Evolutionary conservation across 35 echinoderm and acorn worm genomes (phyloP).

Genomic region (Lytechinus pictus): DNA sequence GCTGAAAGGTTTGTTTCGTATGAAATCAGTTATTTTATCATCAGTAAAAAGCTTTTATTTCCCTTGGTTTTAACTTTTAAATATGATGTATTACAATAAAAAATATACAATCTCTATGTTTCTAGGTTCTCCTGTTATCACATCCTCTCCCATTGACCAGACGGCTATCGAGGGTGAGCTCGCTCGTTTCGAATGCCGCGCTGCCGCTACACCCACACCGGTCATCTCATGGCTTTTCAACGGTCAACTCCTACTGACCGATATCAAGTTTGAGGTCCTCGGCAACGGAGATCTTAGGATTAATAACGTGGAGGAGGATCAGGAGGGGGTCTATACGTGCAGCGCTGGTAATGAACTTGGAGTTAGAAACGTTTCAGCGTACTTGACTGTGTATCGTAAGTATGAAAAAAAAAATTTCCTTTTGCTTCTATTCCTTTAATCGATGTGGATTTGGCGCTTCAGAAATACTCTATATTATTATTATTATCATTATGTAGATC

Average conservation of each 20-base stretch:
- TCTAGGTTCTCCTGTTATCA: conserved; percentile 69
- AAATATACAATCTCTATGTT: not conserved
- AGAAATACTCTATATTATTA: too few relatives aligned
- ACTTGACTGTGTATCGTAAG: conserved; percentile 64
- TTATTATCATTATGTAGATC: too few relatives aligned
- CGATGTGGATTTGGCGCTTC: too few relatives aligned
- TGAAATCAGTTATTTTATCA: too few relatives aligned
- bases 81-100: too few relatives aligned
- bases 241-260: conserved; percentile 48
- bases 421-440: too few relatives aligned
- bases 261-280: conserved; percentile 70
- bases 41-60: too few relatives aligned
- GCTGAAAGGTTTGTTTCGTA: too few relatives aligned
- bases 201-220: conserved; percentile 53
- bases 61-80: too few relatives aligned
- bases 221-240: conserved; percentile 66
- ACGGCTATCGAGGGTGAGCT: conserved; percentile 61
- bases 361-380: conserved; percentile 29
- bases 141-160: conserved; percentile 49
- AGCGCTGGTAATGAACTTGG: conserved; percentile 71
- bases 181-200: conserved; percentile 64
- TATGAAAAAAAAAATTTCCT: not conserved
- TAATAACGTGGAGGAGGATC: conserved; percentile 71
- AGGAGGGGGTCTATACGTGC: conserved; percentile 83
- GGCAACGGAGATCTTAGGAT: conserved; percentile 84